These are phyloP conservation scores for Crocodylus rhombifer DNA, from an alignment of 2,797 vertebrate species.

Conservation along the genomic window DNA sequence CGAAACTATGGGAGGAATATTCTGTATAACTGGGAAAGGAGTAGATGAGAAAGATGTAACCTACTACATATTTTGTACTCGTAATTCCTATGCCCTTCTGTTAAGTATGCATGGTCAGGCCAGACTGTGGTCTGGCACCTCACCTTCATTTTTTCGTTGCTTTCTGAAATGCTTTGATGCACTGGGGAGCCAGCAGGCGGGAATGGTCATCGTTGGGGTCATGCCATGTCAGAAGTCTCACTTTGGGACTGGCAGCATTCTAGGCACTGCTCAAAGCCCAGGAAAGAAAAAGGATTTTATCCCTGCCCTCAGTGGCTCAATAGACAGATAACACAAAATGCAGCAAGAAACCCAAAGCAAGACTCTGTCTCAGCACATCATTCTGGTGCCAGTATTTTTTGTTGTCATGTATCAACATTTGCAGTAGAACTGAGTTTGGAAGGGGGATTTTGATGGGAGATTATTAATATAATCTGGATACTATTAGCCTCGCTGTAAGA, in stretches of 20 bases:
- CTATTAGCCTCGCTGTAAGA: neutral
- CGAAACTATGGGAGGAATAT: neutral
- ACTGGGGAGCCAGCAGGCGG: neutral
- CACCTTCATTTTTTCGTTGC: neutral
- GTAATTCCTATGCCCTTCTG: neutral
- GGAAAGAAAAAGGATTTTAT: neutral
- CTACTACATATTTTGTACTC: neutral
- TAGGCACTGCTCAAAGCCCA: neutral
- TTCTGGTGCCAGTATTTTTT: neutral
- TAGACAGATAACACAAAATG: neutral
- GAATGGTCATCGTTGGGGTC: neutral
- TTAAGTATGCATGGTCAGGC: neutral
- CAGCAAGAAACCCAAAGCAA: fast-evolving
- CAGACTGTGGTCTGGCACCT: neutral
- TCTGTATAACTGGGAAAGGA: neutral
- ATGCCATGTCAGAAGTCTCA: neutral
- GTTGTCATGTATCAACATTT: neutral
- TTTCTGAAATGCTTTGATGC: neutral
- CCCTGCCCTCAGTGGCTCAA: neutral
- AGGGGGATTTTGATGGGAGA: neutral
- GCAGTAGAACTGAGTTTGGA: fast-evolving
- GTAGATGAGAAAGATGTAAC: neutral
- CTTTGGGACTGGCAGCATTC: neutral
- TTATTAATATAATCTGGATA: neutral
- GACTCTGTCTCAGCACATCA: neutral